Conservation (phyloP, 2,888 invertebrate species). For the Ecliptopera silaceata region DNA sequence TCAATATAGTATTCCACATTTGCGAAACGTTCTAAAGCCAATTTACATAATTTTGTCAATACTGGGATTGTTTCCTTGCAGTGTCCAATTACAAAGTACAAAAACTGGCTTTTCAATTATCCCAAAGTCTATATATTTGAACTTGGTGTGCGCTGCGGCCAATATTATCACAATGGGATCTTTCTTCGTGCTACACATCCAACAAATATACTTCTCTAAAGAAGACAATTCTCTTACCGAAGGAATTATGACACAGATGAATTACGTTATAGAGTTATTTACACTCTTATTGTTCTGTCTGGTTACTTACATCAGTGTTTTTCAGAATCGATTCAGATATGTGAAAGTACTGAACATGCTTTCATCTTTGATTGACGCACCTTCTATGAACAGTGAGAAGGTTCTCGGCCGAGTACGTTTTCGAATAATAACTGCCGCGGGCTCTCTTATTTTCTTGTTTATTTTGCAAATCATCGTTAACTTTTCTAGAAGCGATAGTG, state of each 20-base stretch:
- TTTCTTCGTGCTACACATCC: constrained; percentile 54
- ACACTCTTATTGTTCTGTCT: constrained; percentile 45
- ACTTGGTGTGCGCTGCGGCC: constrained; percentile 52
- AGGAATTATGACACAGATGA: constrained; percentile 57
- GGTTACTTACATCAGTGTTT: constrained; percentile 53
- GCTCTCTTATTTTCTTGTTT: constrained; percentile 39
- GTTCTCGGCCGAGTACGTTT: constrained; percentile 45
- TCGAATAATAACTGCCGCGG: constrained; percentile 46
- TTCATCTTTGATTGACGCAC: constrained; percentile 45
- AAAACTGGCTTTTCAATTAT: constrained; percentile 44
- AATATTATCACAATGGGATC: constrained; percentile 44
- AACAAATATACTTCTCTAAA: constrained; percentile 43
- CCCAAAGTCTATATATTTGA: constrained; percentile 59
- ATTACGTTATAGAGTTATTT: constrained; percentile 61
- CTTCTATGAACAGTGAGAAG: constrained; percentile 38
- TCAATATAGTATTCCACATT: constrained; percentile 26
- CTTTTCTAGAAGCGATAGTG: constrained; percentile 50
- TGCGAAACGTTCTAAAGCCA: constrained; percentile 48
- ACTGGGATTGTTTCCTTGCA: constrained; percentile 55
- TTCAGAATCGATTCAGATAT: constrained; percentile 51
- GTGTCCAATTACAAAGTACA: constrained; percentile 43
- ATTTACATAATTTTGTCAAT: constrained; percentile 47
- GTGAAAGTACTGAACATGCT: constrained; percentile 59
- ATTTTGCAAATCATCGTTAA: constrained; percentile 54
- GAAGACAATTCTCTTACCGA: constrained; percentile 50